phyloP scores from a whole-genome alignment of 2,888 invertebrate genomes.

The Dromius quadrimaculatus region DNA sequence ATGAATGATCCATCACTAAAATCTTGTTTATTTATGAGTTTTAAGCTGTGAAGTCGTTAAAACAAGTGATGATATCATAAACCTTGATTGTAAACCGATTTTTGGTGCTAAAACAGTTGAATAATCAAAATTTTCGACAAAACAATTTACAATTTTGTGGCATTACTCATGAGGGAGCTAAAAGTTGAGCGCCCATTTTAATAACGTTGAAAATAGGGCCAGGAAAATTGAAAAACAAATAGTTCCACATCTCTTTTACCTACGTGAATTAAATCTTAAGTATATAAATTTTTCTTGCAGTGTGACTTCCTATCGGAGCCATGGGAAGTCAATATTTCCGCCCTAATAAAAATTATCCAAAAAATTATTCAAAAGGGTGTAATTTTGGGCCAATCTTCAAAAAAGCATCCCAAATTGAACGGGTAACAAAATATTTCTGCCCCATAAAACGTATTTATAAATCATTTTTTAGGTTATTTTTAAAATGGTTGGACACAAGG shows the following conservation, averaged over 20 bases:
- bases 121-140: not conserved
- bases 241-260: too few relatives aligned
- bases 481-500: slow-evolving; percentile 73
- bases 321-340: slow-evolving; percentile 75
- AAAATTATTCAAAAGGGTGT: slow-evolving; percentile 56
- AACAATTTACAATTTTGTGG: not conserved
- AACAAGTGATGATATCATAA: too few relatives aligned
- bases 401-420: not conserved
- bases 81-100: too few relatives aligned
- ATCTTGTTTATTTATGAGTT: too few relatives aligned
- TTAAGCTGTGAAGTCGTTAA: too few relatives aligned
- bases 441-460: not conserved
- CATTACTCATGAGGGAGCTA: not conserved
- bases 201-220: not conserved
- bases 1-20: too few relatives aligned
- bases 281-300: slow-evolving; percentile 65
- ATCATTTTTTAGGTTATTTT: slow-evolving; percentile 67
- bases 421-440: slow-evolving; percentile 19
- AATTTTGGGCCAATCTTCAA: not conserved
- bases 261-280: not conserved
- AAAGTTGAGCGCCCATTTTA: not conserved
- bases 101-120: not conserved
- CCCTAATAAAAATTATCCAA: slow-evolving; percentile 75
- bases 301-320: slow-evolving; percentile 76
- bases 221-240: too few relatives aligned